Base-by-base conservation (phyloP, 2,113 vertebrate species). In the Globicephala melas region DNA sequence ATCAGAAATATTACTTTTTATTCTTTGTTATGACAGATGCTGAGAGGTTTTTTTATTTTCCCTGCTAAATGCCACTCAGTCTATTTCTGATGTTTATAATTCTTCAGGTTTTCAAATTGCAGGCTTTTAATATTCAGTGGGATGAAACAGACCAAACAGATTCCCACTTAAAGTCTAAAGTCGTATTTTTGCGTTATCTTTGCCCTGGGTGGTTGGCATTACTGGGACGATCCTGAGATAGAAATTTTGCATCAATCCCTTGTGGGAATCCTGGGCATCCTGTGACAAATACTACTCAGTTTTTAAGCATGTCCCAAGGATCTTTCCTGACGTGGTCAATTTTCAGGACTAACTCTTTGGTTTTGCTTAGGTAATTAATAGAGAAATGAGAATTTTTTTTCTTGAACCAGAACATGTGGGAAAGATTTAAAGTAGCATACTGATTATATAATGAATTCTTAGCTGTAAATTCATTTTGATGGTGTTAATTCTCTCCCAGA, bases 391-490 rank as follows among this genome's bases (percentile, higher is more conserved):
- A 58, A 68, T 97, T 94, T 97, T 97, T 94, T 50, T 97, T 97
- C 82, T 95, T 93, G 96, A 97, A 97, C 97, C 79, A 84, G 97
- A 90, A 87, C 94, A 95, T 88, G 36, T 87, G 62, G 88, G 91
- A 95, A 97, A 98, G 96, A 98, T 97, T 98, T 98, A 95, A 96
- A 98, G 95, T 92, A 98, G 95, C 89, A 84, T 85, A 97, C 95
- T 97, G 98, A 90, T 98, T 97, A 83, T 98, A 90, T 98, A 99
- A 98, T 98, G 97, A 98, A 98, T 98, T 98, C 98, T 96, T 97
- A 94, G 89, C 91, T 98, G 94, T 97, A 98, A 98, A 97, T 98
- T 98, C 96, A 96, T 98, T 98, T 97, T 97, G 97, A 96, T 97
- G 92, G 95, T 97, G 96, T 98, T 98, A 98, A 97, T 98, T 98